phyloP scores from a whole-genome alignment of 1,140 invertebrate genomes.

The Leguminivora glycinivorella region DNA sequence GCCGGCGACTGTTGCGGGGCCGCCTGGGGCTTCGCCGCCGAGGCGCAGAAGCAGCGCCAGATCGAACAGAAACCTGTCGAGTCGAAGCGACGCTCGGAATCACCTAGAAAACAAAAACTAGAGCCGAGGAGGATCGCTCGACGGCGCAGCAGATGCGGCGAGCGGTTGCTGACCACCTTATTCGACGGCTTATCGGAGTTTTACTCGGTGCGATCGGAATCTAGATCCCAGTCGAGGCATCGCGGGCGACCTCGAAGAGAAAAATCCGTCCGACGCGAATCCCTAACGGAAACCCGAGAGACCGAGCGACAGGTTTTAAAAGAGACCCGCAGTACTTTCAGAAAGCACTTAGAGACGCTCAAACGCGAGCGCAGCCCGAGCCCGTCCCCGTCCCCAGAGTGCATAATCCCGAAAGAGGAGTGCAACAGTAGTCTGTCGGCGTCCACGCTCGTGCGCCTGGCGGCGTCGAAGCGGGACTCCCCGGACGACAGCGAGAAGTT shows the following conservation, averaged over 20 bases:
- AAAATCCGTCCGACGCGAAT: conserved; percentile 35
- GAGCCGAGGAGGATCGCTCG: conserved; percentile 45
- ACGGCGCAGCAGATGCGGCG: conserved; percentile 59
- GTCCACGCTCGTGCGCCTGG: conserved; percentile 83
- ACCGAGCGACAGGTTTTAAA: conserved; percentile 56
- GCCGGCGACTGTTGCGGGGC: conserved; percentile 74
- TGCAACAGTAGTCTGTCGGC: conserved; percentile 61
- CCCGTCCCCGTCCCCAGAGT: conserved; percentile 33
- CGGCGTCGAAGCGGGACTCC: conserved; percentile 81
- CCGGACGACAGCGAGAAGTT: conserved; percentile 51
- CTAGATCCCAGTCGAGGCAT: conserved; percentile 62
- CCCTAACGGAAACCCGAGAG: conserved; percentile 38
- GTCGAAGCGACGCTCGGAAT: conserved; percentile 29
- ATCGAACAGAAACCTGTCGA: conserved; percentile 47
- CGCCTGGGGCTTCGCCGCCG: conserved; percentile 89
- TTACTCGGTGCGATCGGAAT: conserved; percentile 83
- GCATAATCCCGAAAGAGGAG: conserved; percentile 33
- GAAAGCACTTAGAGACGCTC: conserved; percentile 60
- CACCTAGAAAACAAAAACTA: not conserved
- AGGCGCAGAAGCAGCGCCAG: conserved; percentile 77
- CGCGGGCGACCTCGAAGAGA: conserved; percentile 53
- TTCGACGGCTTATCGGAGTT: conserved; percentile 93
- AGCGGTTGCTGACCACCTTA: conserved; percentile 83
- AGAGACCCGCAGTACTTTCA: conserved; percentile 72
- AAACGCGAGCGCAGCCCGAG: conserved; percentile 33